Base-by-base conservation (phyloP, 2,797 vertebrate genomes). In the Esox masquinongy region DNA sequence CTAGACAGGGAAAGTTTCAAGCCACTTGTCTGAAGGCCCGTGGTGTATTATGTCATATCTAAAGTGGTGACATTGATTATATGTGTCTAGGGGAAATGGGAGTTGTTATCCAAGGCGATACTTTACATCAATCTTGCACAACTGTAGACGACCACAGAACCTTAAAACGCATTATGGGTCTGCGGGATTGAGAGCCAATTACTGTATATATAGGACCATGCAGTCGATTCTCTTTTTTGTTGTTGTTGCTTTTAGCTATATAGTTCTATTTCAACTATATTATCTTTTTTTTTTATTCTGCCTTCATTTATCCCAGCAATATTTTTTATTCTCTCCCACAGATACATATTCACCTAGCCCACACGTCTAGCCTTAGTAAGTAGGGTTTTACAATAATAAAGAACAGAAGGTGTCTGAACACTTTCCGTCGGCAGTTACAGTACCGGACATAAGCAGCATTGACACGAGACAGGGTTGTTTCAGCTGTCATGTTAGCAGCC, bases 61-160 rank as follows among this genome's bases (percentile, higher is more conserved):
- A 61, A 24, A 26, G 56, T 61, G 56, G 56, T 3, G 56, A 61
- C 56, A 24, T 24, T 61, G 56, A 61, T 61, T 61, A 14, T 61
- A 61, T 26, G 56, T 59, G 56, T 59, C n/a, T 59, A 24, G n/a
- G 56, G n/a, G n/a, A 24, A 59, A 59, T 59, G 22, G 56, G n/a
- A 61, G 56, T 61, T 61, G 56, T 61, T 61, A 61, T 4, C 56
- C 56, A 61, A 14, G 22, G n/a, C 11, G 11, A 61, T 61, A 61
- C 56, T 61, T 59, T 61, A 61, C 56, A 61, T 61, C 56, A 61
- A 61, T 61, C 56, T 61, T 61, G 11, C n/a, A 11, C 24, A 61
- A 61, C 56, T 8, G 22, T 5, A 61, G 56, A 61, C 56, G 22
- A 61, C 56, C 56, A 24, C 56, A 61, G 56, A 24, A 61, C 19